Evolutionary conservation across 2,113 vertebrate species (phyloP).

Genomic region (Anser brachyrhynchus): DNA sequence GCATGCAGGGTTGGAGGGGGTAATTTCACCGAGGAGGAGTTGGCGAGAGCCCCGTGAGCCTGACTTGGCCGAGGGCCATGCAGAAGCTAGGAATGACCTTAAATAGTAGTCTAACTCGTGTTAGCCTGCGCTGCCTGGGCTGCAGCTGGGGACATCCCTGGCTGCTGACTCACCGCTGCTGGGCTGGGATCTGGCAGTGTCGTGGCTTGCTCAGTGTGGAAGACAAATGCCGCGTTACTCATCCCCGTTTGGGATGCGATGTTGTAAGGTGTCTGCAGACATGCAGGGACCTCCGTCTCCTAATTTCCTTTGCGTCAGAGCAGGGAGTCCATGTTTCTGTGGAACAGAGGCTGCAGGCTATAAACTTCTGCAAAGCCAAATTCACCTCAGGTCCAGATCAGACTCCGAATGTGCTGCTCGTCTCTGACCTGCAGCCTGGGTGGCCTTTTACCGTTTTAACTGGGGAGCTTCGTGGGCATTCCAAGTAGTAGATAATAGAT

Average conservation of each 20-base stretch:
- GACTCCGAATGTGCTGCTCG: not conserved
- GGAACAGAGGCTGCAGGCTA: rapidly evolving
- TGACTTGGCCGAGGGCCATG: conserved; percentile 14
- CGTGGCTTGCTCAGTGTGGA: not conserved
- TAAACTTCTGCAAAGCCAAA: too few relatives aligned
- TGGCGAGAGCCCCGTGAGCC: not conserved
- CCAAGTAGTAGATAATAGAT: rapidly evolving
- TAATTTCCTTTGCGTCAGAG: not conserved
- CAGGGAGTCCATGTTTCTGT: not conserved
- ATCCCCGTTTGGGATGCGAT: not conserved
- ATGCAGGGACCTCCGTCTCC: not conserved
- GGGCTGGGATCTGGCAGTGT: not conserved
- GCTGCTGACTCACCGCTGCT: conserved; percentile 47
- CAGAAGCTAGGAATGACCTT: conserved; percentile 50
- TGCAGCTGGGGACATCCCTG: not conserved
- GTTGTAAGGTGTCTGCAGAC: not conserved
- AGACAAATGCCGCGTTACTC: not conserved
- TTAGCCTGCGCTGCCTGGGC: not conserved
- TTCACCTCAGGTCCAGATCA: not conserved
- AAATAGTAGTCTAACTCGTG: conserved; percentile 38
- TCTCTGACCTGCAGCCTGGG: rapidly evolving
- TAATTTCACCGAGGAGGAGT: not conserved
- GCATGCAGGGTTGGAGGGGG: rapidly evolving
- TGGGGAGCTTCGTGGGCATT: rapidly evolving
- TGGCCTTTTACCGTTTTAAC: rapidly evolving